Evolutionary conservation across 2,113 vertebrate species (phyloP).

Genomic region (Upupa epops): DNA sequence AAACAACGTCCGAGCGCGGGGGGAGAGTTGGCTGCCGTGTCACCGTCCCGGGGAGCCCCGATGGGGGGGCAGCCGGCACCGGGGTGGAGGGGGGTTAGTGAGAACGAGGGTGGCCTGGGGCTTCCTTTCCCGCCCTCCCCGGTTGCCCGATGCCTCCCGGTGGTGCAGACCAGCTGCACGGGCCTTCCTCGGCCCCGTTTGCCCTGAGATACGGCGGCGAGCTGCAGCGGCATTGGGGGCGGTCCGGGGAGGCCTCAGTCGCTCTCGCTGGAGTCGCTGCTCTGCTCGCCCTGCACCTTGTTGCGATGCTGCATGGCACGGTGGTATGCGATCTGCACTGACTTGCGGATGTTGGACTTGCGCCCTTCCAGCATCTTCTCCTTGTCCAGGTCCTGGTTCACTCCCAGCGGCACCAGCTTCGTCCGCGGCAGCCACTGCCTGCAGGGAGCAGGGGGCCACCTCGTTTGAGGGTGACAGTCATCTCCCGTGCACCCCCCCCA

Average conservation of each 20-base stretch:
- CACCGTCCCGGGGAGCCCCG: background rate
- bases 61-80: background rate
- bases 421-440: conserved; percentile 99
- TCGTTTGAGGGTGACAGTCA: conserved; percentile 40
- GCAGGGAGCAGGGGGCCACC: background rate
- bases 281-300: conserved; percentile 97
- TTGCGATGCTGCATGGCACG: conserved; percentile 98
- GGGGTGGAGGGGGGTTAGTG: background rate
- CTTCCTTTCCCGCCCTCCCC: background rate
- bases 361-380: conserved; percentile 98
- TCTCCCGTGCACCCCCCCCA: background rate
- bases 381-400: conserved; percentile 97
- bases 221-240: background rate
- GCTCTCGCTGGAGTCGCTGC: conserved; percentile 95
- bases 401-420: conserved; percentile 94
- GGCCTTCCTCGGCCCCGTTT: conserved; percentile 68
- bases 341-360: conserved; percentile 98
- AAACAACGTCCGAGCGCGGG: conserved; percentile 70
- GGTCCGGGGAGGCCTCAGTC: conserved; percentile 71
- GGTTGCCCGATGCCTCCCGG: background rate
- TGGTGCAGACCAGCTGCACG: conserved; percentile 78
- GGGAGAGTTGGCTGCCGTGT: background rate
- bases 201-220: conserved; percentile 70
- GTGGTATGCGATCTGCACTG: conserved; percentile 96
- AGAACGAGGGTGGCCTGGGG: background rate